Evolutionary conservation across 2,888 invertebrate genomes (phyloP).

Genomic region (Noctuana brunneofusca): DNA sequence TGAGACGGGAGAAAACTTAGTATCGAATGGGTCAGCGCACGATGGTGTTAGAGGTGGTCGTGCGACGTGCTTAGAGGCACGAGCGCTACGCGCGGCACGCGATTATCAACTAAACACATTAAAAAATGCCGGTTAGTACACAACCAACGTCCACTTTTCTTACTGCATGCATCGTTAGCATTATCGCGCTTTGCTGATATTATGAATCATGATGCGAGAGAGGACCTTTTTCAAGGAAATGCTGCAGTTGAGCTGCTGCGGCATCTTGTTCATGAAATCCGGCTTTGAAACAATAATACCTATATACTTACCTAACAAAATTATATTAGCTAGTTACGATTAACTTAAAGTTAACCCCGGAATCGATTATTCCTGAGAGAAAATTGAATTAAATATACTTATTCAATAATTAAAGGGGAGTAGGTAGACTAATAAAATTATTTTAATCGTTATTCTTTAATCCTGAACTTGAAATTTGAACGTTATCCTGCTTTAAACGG

Average conservation of each 20-base stretch:
- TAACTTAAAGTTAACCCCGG: no score
- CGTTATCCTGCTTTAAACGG: neutral
- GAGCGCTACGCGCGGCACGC: conserved; percentile 64
- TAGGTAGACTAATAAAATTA: neutral
- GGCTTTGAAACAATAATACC: neutral
- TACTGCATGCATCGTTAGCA: conserved; percentile 49
- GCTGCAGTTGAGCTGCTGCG: neutral
- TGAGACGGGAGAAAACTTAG: conserved; percentile 3
- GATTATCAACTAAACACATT: conserved; percentile 78
- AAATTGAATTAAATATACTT: no score
- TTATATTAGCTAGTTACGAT: no score
- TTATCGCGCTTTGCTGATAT: conserved; percentile 54
- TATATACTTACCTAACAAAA: no score
- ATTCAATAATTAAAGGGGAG: no score
- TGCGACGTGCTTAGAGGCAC: conserved; percentile 51
- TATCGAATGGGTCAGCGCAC: conserved; percentile 29
- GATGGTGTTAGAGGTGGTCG: conserved; percentile 38
- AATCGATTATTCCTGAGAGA: no score
- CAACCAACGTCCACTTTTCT: conserved; percentile 53
- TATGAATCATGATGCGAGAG: conserved; percentile 47
- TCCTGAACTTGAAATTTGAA: neutral
- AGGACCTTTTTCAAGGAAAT: conserved; percentile 15
- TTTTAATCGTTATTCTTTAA: neutral
- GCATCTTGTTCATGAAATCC: neutral
- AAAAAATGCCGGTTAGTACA: conserved; percentile 64